phyloP scores from a whole-genome alignment of 2,888 invertebrate species.

The Nemapogon koenigi region DNA sequence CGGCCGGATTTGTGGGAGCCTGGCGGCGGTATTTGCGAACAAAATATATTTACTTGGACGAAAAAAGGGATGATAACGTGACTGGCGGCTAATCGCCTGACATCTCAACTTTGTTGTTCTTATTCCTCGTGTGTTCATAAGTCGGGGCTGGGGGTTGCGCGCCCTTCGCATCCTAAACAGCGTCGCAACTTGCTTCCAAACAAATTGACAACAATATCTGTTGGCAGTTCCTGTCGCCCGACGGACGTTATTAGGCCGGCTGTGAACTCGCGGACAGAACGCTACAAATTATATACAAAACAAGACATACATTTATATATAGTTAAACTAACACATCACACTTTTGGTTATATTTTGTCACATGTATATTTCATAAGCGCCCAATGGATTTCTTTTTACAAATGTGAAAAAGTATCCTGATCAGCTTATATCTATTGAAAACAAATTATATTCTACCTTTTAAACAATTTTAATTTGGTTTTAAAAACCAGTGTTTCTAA shows the following conservation, averaged over 20 bases:
- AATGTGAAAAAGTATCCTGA: too few relatives aligned
- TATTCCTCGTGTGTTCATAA: slow-evolving; percentile 53
- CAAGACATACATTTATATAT: too few relatives aligned
- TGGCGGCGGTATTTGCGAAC: slow-evolving; percentile 19
- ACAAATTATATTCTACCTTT: too few relatives aligned
- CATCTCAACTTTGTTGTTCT: slow-evolving; percentile 57
- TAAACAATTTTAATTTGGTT: too few relatives aligned
- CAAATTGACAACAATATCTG: slow-evolving; percentile 59
- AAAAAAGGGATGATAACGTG: slow-evolving; percentile 40
- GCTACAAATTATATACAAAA: too few relatives aligned
- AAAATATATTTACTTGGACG: slow-evolving; percentile 33
- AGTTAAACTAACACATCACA: too few relatives aligned
- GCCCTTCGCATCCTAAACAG: slow-evolving; percentile 50
- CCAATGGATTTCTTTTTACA: too few relatives aligned
- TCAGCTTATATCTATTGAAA: too few relatives aligned
- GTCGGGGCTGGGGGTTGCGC: slow-evolving; percentile 34
- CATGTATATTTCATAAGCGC: too few relatives aligned
- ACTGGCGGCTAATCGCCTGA: slow-evolving; percentile 48
- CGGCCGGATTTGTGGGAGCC: slow-evolving; percentile 16
- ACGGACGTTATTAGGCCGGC: slow-evolving; percentile 38
- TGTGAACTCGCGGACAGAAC: slow-evolving; percentile 22
- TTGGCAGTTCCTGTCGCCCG: slow-evolving; percentile 47
- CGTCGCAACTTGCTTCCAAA: slow-evolving; percentile 33
- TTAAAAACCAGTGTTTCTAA: too few relatives aligned
- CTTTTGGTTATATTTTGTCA: too few relatives aligned